phyloP scores from a whole-genome alignment of 2,113 vertebrate genomes.

The Istiophorus platypterus region DNA sequence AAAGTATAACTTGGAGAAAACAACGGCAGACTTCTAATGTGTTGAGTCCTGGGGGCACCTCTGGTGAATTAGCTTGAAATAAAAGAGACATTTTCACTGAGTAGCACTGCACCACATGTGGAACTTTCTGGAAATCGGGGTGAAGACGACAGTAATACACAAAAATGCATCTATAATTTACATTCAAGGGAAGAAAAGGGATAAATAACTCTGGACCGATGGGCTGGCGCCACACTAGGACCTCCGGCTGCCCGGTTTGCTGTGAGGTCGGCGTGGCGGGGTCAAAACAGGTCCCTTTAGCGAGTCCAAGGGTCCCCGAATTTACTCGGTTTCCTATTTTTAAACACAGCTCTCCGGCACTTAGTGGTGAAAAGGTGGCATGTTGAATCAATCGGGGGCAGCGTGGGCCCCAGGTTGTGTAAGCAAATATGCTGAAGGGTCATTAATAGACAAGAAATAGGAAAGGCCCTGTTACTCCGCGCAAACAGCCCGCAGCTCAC shows the following conservation, averaged over 20 bases:
- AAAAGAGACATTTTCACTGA: slow-evolving; percentile 3
- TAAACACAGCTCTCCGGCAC: slow-evolving; percentile 56
- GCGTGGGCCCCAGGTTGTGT: slow-evolving; percentile 65
- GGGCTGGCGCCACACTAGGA: slow-evolving; percentile 18
- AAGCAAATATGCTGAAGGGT: slow-evolving; percentile 66
- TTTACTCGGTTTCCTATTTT: slow-evolving; percentile 60
- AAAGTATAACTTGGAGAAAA: neutral
- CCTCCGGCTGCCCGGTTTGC: slow-evolving; percentile 51
- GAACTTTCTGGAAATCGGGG: neutral
- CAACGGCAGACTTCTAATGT: neutral
- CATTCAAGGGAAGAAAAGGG: slow-evolving; percentile 34
- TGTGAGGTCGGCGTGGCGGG: slow-evolving; percentile 30
- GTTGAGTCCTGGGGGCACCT: neutral
- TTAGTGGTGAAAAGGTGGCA: slow-evolving; percentile 72
- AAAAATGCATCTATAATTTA: too few relatives aligned
- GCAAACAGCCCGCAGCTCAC: slow-evolving; percentile 32
- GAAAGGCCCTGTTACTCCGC: slow-evolving; percentile 35
- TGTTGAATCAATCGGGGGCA: slow-evolving; percentile 69
- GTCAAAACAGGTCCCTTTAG: slow-evolving; percentile 49
- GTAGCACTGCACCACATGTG: neutral
- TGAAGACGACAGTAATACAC: neutral
- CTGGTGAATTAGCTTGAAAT: neutral
- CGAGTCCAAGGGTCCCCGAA: slow-evolving; percentile 60
- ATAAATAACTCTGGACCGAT: slow-evolving; percentile 53
- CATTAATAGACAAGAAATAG: slow-evolving; percentile 70